Percentiles rank a stretch among this genome's conserved stretches.
Conservation (phyloP, 2,797 vertebrate species). For the Pteronotus mesoamericanus region DNA sequence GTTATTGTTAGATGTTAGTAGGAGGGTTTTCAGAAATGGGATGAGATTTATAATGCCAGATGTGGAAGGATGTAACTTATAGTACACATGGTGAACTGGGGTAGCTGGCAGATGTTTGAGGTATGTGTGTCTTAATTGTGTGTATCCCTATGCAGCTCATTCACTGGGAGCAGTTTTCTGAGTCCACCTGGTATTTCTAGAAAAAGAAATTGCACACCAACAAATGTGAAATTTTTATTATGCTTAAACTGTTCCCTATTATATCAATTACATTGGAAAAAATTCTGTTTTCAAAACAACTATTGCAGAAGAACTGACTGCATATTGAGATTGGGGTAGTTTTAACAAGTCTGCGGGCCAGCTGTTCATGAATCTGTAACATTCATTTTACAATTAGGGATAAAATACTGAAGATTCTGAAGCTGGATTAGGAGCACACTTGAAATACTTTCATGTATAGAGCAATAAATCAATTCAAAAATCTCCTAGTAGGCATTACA, state of each 20-base stretch:
- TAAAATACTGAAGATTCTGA: not conserved
- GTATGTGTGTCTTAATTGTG: not conserved
- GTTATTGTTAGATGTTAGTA: not conserved
- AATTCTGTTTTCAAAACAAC: slow-evolving; percentile 34
- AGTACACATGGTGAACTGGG: not conserved
- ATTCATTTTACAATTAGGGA: slow-evolving; percentile 22
- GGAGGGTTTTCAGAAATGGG: not conserved
- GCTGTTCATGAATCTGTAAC: slow-evolving; percentile 42
- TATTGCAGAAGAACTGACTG: not conserved
- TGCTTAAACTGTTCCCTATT: not conserved
- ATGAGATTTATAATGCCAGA: not conserved
- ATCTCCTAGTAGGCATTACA: not conserved
- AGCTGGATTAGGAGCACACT: not conserved
- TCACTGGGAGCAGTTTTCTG: not conserved
- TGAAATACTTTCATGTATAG: not conserved
- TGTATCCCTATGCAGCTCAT: not conserved
- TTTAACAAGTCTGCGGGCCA: slow-evolving; percentile 5
- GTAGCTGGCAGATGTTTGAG: not conserved
- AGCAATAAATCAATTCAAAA: not conserved
- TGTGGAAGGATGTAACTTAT: not conserved
- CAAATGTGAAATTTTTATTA: slow-evolving; percentile 12
- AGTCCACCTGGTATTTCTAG: not conserved
- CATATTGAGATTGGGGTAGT: not conserved
- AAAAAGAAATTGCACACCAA: not conserved
- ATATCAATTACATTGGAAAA: not conserved